Conservation (phyloP, 35 echinoderm and acorn worm genomes). For the Hemicentrotus pulcherrimus region DNA sequence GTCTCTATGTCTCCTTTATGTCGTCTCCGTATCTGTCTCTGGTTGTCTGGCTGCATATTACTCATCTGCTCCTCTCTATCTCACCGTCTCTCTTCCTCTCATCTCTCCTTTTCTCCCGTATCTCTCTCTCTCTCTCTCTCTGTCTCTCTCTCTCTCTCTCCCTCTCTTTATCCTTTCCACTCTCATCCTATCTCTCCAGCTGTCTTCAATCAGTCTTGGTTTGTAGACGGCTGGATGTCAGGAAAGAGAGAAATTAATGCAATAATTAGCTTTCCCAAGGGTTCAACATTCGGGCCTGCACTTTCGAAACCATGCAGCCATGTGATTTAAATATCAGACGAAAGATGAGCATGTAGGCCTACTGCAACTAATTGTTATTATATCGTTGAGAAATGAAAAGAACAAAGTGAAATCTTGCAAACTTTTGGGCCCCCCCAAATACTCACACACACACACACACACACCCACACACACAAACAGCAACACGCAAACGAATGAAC, state of each 20-base stretch:
- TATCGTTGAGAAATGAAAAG: neutral
- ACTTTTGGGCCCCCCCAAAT: neutral
- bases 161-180: neutral
- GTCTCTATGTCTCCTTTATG: no score
- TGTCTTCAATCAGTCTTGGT: neutral
- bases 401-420: neutral
- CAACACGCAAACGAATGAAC: neutral
- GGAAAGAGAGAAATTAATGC: neutral
- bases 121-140: neutral
- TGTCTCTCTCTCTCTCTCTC: neutral
- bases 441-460: conserved; percentile 7
- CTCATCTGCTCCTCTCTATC: no score
- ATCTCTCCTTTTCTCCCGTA: no score
- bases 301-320: neutral
- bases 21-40: no score
- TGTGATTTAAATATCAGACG: no score
- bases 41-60: no score
- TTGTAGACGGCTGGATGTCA: neutral
- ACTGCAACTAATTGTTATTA: neutral
- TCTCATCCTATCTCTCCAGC: neutral
- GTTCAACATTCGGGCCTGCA: neutral
- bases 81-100: no score
- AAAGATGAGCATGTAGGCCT: neutral
- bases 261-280: neutral
- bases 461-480: neutral